Base-by-base conservation (phyloP, 2,888 invertebrate species). In the Catocala nupta region DNA sequence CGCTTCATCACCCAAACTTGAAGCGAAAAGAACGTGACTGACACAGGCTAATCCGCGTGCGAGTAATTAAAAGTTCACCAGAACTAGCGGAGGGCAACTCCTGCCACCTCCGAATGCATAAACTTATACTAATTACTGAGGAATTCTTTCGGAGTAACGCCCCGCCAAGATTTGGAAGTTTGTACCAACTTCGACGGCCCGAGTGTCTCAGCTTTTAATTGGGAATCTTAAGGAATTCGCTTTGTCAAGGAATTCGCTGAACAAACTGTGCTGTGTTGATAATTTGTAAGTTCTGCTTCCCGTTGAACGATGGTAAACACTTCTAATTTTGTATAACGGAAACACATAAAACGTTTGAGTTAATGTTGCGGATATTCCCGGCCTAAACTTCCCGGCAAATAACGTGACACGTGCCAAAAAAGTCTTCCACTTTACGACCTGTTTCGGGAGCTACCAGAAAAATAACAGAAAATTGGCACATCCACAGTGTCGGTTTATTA, bases 71-170 rank as follows among this genome's bases (percentile, higher is more conserved):
- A 93, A 93, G 84, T 92, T 91, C 77, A 80, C 76, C 73, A 67
- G 66, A 82, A 84, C 86, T 84, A 86, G 83, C 81, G 77, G 71
- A 77, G 76, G 68, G 73, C 68, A 74, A 73, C 77, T 70, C 69
- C 76, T 73, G 76, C 82, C 80, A 87, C 88, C 86, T 88, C 80
- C 81, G 81, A 89, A 89, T 92, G 90, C 90, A 93, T 93, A 92
- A 92, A 93, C 91, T 93, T 93, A 89, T 89, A 88, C 92, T 92
- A 93, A 93, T 93, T 93, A 93, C 84, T 82, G 84, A 84, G 84
- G 83, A 91, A 93, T 93, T 93, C 92, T 93, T 93, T 91, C 88
- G 77, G 72, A 86, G 87, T 81, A 80, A 80, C 86, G 78, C 84
- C 81, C 68, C 87, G 85, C 83, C 81, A 89, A 92, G 91, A 92